Base-by-base conservation (phyloP, 1,140 invertebrate species). In the Drosophila simulans region DNA sequence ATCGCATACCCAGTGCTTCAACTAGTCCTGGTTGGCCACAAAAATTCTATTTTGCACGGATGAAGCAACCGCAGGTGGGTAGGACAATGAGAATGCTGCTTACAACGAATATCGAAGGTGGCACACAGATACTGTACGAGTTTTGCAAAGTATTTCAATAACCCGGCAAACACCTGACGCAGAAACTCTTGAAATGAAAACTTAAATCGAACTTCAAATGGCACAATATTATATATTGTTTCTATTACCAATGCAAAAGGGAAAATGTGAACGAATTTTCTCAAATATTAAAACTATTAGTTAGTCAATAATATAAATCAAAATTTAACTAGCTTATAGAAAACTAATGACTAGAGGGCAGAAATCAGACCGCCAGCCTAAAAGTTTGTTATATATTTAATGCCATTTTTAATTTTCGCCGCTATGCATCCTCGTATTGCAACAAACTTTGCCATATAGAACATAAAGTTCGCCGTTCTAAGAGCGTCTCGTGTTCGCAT, bases 401-500 rank as follows among this genome's bases (percentile, higher is more conserved):
- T 17, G 11, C 15, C n/a, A 31, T 17, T 51, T 34, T 34, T 15
- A 51, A 34, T 34, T 22, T 34, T 27, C 13, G 25, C n/a, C 17
- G 3, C n/a, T 51, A 8, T 10, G n/a, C 11, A 11, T 11, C 20
- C 20, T 4, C 49, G 37, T 64, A 35, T 35, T 35, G n/a, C 10
- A 13, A 37, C 12, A 20, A 53, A 65, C n/a, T 65, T 68, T 68
- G 12, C 22, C 35, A 12, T 20, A 17, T 31, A 22, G 35, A 4
- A 34, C 27, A 43, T 34, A 27, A 68, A 64, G 64, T 65, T 68
- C 8, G 13, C 20, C 27, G 8, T 40, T 25, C 25, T 22, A 51
- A 17, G 46, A 43, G 35, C 22, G 11, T 31, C 45, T 53, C 60
- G 34, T 46, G 17, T 8, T 43, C 8, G 15, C 58, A 12, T 15